Evolutionary conservation across 2,888 invertebrate species (phyloP).

Genomic region (Rhogogaster chlorosoma): DNA sequence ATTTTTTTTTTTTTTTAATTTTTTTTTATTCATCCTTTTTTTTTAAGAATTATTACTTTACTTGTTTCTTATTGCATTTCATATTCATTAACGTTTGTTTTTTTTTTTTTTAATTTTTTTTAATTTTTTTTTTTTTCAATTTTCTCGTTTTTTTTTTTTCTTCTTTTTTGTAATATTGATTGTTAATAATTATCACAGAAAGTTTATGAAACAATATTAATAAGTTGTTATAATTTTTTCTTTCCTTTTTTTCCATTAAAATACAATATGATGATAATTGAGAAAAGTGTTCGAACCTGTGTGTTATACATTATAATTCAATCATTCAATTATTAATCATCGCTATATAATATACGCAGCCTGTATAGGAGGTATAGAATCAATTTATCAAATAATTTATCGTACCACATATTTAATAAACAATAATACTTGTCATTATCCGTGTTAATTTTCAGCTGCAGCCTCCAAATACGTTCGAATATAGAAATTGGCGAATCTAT

Average conservation of each 20-base stretch:
- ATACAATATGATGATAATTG: constrained; percentile 25
- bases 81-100: constrained; percentile 45
- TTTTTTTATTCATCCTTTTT: constrained; percentile 55
- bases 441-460: background rate
- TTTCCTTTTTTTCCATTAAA: background rate
- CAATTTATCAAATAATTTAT: background rate
- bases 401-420: background rate
- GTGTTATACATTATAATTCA: background rate
- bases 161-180: constrained; percentile 70
- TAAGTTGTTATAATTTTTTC: background rate
- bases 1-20: constrained; percentile 37
- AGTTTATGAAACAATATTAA: constrained; percentile 75
- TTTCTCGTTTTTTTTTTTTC: too few species aligned
- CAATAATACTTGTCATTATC: background rate
- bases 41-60: constrained; percentile 44
- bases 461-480: background rate
- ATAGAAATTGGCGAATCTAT: background rate
- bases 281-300: background rate
- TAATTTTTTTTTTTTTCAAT: constrained; percentile 53
- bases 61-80: constrained; percentile 50
- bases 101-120: constrained; percentile 52
- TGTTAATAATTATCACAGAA: constrained; percentile 78
- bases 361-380: too few species aligned
- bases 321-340: background rate
- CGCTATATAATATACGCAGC: background rate